A percentile compares a stretch with the other conserved stretches of the same genome.
These are phyloP conservation scores for Synanthedon tipuliformis DNA, from an alignment of 2,888 invertebrate species.

Conservation along the genomic window DNA sequence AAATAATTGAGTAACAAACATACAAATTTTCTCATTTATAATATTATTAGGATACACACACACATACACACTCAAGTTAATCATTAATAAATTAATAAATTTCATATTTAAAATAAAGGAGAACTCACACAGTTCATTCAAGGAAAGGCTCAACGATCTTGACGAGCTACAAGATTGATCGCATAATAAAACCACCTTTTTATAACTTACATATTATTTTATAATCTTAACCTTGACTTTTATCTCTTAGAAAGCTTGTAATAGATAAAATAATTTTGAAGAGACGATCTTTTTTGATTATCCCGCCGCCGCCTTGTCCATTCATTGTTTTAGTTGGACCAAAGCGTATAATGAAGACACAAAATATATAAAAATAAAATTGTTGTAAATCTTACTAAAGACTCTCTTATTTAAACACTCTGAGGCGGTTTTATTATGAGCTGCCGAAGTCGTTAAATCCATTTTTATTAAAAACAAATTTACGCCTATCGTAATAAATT, in stretches of 20 bases:
- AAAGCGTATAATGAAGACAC: slow-evolving; percentile 34
- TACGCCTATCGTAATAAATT: too few species aligned
- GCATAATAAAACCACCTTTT: slow-evolving; percentile 58
- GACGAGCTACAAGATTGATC: slow-evolving; percentile 60
- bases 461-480: too few species aligned
- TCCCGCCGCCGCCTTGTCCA: slow-evolving; percentile 20
- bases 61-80: too few species aligned
- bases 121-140: slow-evolving; percentile 42
- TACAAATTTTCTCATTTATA: too few species aligned
- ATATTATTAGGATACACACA: too few species aligned
- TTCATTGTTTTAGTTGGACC: slow-evolving; percentile 12
- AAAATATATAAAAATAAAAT: slow-evolving; percentile 34
- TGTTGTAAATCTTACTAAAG: slow-evolving; percentile 10
- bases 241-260: slow-evolving; percentile 62
- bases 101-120: slow-evolving; percentile 15
- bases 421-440: too few species aligned
- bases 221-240: slow-evolving; percentile 61
- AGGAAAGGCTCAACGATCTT: slow-evolving; percentile 22
- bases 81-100: neutral
- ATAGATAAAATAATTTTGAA: slow-evolving; percentile 50
- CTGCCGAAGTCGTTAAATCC: too few species aligned
- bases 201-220: slow-evolving; percentile 56
- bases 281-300: slow-evolving; percentile 58
- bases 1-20: too few species aligned
- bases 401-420: too few species aligned